Conservation (phyloP, 2,113 vertebrate genomes). For the Paedocypris sp. region DNA sequence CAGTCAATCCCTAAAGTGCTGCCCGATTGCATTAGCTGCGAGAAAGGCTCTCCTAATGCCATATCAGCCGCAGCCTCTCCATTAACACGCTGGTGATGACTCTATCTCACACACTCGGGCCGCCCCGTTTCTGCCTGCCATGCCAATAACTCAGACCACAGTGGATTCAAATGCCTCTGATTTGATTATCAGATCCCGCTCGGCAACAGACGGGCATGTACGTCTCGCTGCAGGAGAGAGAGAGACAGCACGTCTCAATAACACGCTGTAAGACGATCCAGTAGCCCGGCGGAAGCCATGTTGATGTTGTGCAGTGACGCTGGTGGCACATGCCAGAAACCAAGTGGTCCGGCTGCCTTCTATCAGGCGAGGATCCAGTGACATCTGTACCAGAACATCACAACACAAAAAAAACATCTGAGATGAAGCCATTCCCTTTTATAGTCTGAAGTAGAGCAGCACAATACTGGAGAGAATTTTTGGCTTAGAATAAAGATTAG, state of each 20-base stretch:
- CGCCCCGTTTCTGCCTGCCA: conserved; percentile 19
- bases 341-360: neutral
- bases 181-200: conserved; percentile 35
- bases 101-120: conserved; percentile 28
- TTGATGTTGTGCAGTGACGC: conserved; percentile 32
- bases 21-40: conserved; percentile 48
- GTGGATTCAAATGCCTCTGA: conserved; percentile 29
- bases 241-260: conserved; percentile 31
- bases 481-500: too few relatives aligned
- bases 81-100: conserved; percentile 42
- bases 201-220: conserved; percentile 4
- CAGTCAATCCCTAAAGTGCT: too few relatives aligned
- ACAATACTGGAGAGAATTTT: neutral
- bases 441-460: neutral
- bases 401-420: conserved; percentile 4
- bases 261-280: conserved; percentile 40
- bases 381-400: conserved; percentile 18
- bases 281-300: conserved; percentile 31
- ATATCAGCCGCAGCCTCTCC: conserved; percentile 34
- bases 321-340: conserved; percentile 1
- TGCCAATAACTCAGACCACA: conserved; percentile 22
- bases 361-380: conserved; percentile 22
- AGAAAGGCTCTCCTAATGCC: conserved; percentile 34
- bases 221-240: conserved; percentile 10
- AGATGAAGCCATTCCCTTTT: conserved; percentile 20